Percentiles rank a stretch among this genome's conserved stretches.
phyloP scores from a whole-genome alignment of 2,888 invertebrate genomes.

The Tenodera sinensis region DNA sequence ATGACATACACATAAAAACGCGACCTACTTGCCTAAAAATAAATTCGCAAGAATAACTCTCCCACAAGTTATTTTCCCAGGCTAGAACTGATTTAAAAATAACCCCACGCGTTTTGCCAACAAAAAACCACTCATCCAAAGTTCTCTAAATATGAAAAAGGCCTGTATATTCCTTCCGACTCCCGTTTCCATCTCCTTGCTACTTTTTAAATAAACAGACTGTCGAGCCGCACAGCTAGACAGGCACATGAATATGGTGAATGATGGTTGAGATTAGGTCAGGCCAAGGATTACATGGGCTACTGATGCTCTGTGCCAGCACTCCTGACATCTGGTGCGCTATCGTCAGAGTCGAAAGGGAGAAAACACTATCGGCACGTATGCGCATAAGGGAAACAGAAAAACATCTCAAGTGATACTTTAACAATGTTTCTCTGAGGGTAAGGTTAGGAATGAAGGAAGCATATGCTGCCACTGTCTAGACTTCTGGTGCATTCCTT shows the following conservation, averaged over 20 bases:
- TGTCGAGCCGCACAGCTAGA: neutral
- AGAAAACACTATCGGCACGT: neutral
- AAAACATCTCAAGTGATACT: conserved; percentile 23
- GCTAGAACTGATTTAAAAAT: neutral
- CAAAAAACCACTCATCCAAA: neutral
- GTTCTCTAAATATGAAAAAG: neutral
- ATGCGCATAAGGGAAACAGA: neutral
- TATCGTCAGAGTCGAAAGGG: neutral
- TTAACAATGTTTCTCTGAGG: conserved; percentile 21
- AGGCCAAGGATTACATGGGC: neutral
- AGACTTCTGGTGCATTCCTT: neutral
- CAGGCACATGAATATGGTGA: neutral
- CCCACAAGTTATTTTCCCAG: neutral
- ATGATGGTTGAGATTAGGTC: neutral
- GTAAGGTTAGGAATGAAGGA: neutral
- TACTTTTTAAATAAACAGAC: neutral
- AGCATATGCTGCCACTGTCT: neutral
- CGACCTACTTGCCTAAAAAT: neutral
- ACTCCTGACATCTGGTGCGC: neutral
- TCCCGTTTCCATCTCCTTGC: neutral
- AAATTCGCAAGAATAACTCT: neutral
- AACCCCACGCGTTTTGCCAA: neutral
- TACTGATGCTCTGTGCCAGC: neutral
- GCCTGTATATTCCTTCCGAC: neutral
- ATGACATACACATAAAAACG: too few relatives aligned